These are phyloP conservation scores for Myzus persicae DNA, from an alignment of 1,140 invertebrate genomes.

Conservation along the genomic window DNA sequence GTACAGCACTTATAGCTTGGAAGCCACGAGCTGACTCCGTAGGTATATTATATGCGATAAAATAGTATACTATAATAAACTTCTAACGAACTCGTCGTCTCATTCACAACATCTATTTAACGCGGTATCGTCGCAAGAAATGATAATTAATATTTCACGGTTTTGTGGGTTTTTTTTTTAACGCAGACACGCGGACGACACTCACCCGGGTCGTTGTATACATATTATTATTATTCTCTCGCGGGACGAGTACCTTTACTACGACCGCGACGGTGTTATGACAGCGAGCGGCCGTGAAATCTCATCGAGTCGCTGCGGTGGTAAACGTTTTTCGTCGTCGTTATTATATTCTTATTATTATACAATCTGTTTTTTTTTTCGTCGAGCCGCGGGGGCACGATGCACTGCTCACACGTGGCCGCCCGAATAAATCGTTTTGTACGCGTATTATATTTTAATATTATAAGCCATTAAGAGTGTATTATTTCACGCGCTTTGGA, in stretches of 20 bases:
- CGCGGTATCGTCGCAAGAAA: neutral
- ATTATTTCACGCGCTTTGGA: slow-evolving; percentile 52
- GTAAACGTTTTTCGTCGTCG: neutral
- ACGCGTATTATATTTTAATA: slow-evolving; percentile 10
- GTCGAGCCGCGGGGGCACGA: slow-evolving; percentile 21
- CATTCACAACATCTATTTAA: neutral
- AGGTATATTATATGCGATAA: too few species aligned
- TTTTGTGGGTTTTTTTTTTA: neutral
- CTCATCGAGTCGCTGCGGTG: neutral
- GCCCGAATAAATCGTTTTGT: slow-evolving; percentile 35
- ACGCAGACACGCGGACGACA: neutral
- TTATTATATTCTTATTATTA: slow-evolving; percentile 25
- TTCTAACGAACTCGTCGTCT: neutral
- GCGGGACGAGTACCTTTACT: neutral
- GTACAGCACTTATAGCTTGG: neutral
- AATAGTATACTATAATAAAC: too few species aligned
- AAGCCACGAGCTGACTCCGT: neutral
- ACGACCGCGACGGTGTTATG: neutral
- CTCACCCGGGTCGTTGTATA: neutral
- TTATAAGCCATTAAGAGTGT: neutral
- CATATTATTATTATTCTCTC: neutral
- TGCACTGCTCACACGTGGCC: neutral
- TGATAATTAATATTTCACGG: neutral
- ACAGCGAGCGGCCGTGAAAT: neutral
- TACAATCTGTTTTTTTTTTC: neutral